Evolutionary conservation across 2,888 invertebrate species (phyloP), one percentile per base, ranked within the genome.

Genomic region (Clusia tigrina): DNA sequence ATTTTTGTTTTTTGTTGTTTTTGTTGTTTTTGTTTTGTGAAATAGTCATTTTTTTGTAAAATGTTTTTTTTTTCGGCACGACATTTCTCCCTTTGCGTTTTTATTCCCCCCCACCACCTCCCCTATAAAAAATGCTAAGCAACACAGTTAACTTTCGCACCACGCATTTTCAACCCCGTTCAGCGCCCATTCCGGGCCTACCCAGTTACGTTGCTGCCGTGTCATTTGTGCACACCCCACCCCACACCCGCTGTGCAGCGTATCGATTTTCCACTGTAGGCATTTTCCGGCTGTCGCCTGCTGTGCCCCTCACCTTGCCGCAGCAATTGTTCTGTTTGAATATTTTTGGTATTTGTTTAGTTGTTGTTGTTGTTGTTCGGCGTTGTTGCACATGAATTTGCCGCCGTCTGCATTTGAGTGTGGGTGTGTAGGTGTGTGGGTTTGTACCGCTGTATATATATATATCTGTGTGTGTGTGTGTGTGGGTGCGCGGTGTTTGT

Each of bases 291-390:
- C 42, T 3, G 42, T 42, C 2, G 42, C n/a, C 3, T 42, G 32
- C 12, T 32, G 12, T 12, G 6, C 32, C 12, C 32, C 32, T 32
- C 12, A 32, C 32, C 32, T 32, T 32, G 5, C 12, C 32, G 5
- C 5, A 9, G 5, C 5, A 5, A 12, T 5, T 32, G 5, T 32
- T 5, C 12, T 32, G 32, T 32, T 32, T 9, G 32, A 15, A 42
- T 15, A 42, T 42, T 42, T 42, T 42, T 5, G n/a, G 3, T 42
- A 3, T 42, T 15, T 5, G 10, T 42, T 10, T 42, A n/a, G 10
- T 42, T 42, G 42, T 42, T 42, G 32, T 32, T 32, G 42, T 42
- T 42, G 42, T 17, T 42, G 42, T 42, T 42, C 15, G n/a, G 32
- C 32, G 32, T 42, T n/a, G n/a, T n/a, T 42, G 42, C 42, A 42